phyloP scores from a whole-genome alignment of 2,888 invertebrate genomes.

The Diogma glabrata region DNA sequence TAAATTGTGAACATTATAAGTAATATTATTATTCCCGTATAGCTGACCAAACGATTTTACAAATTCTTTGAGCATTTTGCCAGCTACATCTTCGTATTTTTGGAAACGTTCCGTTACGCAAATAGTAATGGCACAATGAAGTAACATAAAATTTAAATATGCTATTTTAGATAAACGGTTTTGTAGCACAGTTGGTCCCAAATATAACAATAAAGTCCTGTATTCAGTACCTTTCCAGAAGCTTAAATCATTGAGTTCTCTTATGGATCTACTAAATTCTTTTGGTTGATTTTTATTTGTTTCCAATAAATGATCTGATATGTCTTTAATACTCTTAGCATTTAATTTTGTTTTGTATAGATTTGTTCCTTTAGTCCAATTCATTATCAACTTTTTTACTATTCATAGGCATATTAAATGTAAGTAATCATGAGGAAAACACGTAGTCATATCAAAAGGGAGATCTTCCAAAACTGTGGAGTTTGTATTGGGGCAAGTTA shows the following conservation, averaged over 20 bases:
- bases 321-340: background rate
- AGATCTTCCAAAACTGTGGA: background rate
- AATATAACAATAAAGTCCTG: background rate
- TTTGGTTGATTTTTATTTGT: background rate
- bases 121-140: background rate
- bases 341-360: background rate
- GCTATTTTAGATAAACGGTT: background rate
- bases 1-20: background rate
- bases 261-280: background rate
- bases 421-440: background rate
- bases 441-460: background rate
- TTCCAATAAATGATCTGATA: background rate
- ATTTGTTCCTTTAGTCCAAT: no score
- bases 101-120: background rate
- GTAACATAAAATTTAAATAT: constrained; percentile 1
- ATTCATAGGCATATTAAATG: background rate
- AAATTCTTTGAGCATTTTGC: background rate
- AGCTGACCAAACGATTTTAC: background rate
- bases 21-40: background rate
- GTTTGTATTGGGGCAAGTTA: background rate
- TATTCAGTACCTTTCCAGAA: background rate
- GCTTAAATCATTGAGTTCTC: background rate
- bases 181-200: background rate
- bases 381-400: background rate
- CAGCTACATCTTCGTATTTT: background rate